Conservation (phyloP, 2,888 invertebrate genomes). For the Nebria salina region DNA sequence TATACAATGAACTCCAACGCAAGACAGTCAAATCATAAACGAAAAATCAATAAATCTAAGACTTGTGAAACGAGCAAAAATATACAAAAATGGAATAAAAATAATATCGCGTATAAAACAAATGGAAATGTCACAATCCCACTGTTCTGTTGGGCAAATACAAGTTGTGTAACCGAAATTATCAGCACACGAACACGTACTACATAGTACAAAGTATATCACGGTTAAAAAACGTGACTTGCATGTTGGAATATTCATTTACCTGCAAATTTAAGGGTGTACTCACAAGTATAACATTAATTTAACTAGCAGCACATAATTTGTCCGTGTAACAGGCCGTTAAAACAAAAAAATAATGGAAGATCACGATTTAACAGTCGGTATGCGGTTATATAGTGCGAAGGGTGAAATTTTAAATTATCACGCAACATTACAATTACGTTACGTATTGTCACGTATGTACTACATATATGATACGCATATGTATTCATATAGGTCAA, state of each 20-base stretch:
- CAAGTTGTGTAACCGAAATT: neutral
- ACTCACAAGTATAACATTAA: constrained; percentile 12
- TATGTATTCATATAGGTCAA: too few relatives aligned
- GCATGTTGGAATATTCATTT: constrained; percentile 18
- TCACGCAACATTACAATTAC: constrained; percentile 3
- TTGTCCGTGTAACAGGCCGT: neutral
- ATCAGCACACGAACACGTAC: neutral
- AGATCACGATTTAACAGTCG: constrained; percentile 6
- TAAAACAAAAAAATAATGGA: constrained; percentile 12
- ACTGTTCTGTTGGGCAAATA: neutral
- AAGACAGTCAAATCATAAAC: too few relatives aligned
- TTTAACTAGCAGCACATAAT: constrained; percentile 18
- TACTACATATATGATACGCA: too few relatives aligned
- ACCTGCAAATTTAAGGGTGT: constrained; percentile 17
- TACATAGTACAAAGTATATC: neutral
- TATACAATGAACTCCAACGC: too few relatives aligned
- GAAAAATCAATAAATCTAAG: too few relatives aligned
- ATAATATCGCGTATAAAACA: neutral
- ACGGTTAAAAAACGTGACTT: constrained; percentile 17
- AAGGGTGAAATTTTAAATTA: neutral
- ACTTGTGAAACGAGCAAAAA: too few relatives aligned
- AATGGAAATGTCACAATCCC: neutral
- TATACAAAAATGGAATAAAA: neutral
- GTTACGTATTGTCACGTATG: too few relatives aligned
- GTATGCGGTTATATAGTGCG: neutral